Base-by-base conservation (phyloP, 2,113 vertebrate genomes). In the Pyrgilauda ruficollis region DNA sequence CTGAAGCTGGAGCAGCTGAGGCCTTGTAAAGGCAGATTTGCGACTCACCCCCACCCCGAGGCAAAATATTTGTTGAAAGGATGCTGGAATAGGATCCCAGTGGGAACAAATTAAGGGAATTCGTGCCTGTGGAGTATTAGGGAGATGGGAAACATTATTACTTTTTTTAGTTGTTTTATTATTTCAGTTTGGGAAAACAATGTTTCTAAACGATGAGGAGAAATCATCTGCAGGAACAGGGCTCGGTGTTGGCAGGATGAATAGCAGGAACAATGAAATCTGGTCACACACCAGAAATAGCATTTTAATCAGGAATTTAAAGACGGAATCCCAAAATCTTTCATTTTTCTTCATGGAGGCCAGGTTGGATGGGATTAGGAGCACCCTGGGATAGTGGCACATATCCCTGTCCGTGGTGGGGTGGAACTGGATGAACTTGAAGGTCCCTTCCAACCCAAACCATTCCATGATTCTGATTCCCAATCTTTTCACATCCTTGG, bases 1-100 rank as follows among this genome's bases (percentile, higher is more conserved):
- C 11, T 5, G 63, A 22, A 59, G 26, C 77, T 28, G 44, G 66
- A 66, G 89, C 27, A 92, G 83, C 77, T 13, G 59, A 92, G 50
- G 68, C 26, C 94, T 94, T 33, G 76, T 94, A 93, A 97, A 97
- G 43, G 68, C 55, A 53, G 23, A 78, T 84, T 92, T 88, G 79
- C 12, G 8, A 75, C 37, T 68, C 43, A 10, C 16, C 35, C 10
- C 44, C 55, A 21, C 13, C 47, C 18, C 21, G 4, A 83, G 89
- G 23, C 63, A 59, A 94, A 96, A 94, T 87, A 64, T 94, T 96
- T 93, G 27, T 84, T 26, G 66, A 70, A 90, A 84, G 47, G 72
- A 73, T 33, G 75, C 27, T 62, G 55, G 75, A 77, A 58, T 2
- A 61, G 31, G 26, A 64, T 58, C 59, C 33, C 39, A 81, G 56